Evolutionary conservation across 1,140 invertebrate genomes (phyloP), one percentile per base, ranked within the genome.

Genomic region (Centruroides sculpturatus): DNA sequence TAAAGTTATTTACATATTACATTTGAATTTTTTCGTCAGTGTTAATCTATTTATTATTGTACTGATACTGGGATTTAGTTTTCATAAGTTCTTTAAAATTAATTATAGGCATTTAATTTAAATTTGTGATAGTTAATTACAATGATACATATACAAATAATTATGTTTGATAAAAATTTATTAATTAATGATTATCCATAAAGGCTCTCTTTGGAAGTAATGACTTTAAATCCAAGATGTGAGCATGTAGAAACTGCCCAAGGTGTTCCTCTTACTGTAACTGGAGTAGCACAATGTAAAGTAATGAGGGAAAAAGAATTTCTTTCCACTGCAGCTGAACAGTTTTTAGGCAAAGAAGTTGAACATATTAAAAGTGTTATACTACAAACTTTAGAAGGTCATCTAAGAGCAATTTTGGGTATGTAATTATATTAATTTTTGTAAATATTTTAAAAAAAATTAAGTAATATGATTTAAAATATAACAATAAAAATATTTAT

Each of bases 141-240:
- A 23, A 23, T 23, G 23, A 23, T 23, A 23, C 23, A 23, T 23
- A 23, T 23, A 23, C 23, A 23, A 23, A 23, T 23, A 23, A 23
- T 23, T 23, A 23, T 23, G 23, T 23, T 23, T 23, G 23, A 23
- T 23, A 23, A 23, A 23, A 23, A 23, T 23, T 23, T 23, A 23
- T 23, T 23, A 23, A 23, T 23, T 23, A 23, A 23, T 23, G 23
- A 23, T 23, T 41, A 41, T 64, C 56, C 59, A 56, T 71, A 8
- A 63, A 77, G 76, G n/a, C 72, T 78, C 13, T 74, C 71, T 47
- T 64, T 77, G 55, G 73, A 83, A 74, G 91, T 96, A 58, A 97
- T 97, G 91, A 97, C 93, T 2, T 74, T 98, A 60, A 96, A 94
- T 74, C 93, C 93, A 0, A 84, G 89, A 72, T 98, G 93, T 78